Evolutionary conservation across 2,113 vertebrate species (phyloP), one percentile per base, ranked within the genome.

Genomic region (Otocyon megalotis): DNA sequence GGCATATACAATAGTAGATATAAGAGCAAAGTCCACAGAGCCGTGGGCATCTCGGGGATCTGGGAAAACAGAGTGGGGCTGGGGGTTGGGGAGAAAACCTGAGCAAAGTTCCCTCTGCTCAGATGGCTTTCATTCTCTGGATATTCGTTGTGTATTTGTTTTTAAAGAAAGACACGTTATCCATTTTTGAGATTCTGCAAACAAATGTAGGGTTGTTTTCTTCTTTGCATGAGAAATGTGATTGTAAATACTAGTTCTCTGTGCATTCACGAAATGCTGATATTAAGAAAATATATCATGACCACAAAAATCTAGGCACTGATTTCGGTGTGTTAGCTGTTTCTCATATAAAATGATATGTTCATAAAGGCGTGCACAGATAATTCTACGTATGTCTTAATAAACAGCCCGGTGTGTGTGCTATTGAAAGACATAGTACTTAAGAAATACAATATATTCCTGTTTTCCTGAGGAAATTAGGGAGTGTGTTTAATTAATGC

Each of bases 401-500:
- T 97, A 98, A 98, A 98, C 95, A 67, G 76, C 58, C 74, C 26
- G 0, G 13, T 71, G 50, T 96, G 60, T 94, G 90, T 97, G 82
- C 94, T 94, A n/a, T 74, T 96, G 97, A 98, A 93, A 97, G 69
- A 98, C 80, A 90, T 63, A 82, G 92, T 93, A 96, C 86, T 79
- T 80, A 60, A 97, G 89, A 96, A 96, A 92, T 93, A 96, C 90
- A 95, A 85, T 92, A 94, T 4, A 28, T 95, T 89, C 90, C 93
- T 93, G 54, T 96, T 98, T 98, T 98, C 84, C 95, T 87, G 86
- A 1, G 77, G 98, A 98, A 99, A 98, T 97, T 96, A 98, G 97
- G 81, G 96, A 97, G 90, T 80, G 92, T 92, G 53, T 98, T 96
- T 98, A 98, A 99, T 98, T 99, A 98, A 98, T 98, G 80, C 97